These are phyloP conservation scores for Hymenochirus boettgeri DNA, from an alignment of 2,113 vertebrate genomes.

Conservation along the genomic window DNA sequence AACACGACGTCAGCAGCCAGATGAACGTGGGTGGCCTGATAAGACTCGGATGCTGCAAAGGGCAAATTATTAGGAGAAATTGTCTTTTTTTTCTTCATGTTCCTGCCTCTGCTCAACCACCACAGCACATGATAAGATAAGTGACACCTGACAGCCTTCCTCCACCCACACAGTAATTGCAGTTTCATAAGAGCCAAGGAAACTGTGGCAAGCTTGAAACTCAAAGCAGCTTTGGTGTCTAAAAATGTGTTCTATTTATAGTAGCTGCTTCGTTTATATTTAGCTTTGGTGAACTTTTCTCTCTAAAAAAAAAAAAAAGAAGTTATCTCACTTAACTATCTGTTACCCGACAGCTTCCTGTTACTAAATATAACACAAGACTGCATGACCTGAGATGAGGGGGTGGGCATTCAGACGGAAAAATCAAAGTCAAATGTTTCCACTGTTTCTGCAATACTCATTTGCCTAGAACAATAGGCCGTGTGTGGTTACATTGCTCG, in stretches of 20 bases:
- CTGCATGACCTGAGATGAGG: conserved; percentile 30
- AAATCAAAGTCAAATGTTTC: conserved; percentile 40
- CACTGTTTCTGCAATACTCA: conserved; percentile 29
- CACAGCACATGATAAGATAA: conserved; percentile 48
- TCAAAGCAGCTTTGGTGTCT: conserved; percentile 45
- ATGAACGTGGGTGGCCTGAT: conserved; percentile 81
- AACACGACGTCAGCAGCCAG: conserved; percentile 76
- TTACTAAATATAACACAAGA: conserved; percentile 45
- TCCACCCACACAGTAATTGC: conserved; percentile 50
- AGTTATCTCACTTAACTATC: conserved; percentile 41
- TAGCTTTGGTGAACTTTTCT: conserved; percentile 56
- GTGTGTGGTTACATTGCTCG: conserved; percentile 23
- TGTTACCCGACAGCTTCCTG: conserved; percentile 53
- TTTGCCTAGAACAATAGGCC: conserved; percentile 24
- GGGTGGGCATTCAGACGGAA: conserved; percentile 35
- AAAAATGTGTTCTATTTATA: conserved; percentile 66
- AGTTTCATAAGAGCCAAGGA: conserved; percentile 48
- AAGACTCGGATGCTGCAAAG: conserved; percentile 66
- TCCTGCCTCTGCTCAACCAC: conserved; percentile 53
- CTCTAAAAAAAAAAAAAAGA: conserved; percentile 3
- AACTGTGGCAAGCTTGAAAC: conserved; percentile 39
- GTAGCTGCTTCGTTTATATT: conserved; percentile 53
- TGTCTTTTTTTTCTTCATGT: conserved; percentile 58
- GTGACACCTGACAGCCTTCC: conserved; percentile 57
- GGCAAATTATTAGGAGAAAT: conserved; percentile 70